Conservation (phyloP, 2,888 invertebrate species). For the Aspidiotus destructor region DNA sequence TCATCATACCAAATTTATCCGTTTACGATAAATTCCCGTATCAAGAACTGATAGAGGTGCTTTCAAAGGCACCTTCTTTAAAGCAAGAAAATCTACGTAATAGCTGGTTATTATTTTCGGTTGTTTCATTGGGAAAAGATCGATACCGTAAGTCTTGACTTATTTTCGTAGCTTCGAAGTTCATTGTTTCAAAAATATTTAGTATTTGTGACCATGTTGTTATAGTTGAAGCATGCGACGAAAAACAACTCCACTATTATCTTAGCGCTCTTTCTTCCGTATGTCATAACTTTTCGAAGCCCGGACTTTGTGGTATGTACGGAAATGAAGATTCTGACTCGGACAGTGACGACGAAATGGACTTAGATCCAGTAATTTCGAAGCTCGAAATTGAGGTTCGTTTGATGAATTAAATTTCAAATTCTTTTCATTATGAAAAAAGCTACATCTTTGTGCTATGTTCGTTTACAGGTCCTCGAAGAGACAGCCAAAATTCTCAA, state of each 20-base stretch:
- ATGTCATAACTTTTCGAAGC: slow-evolving; percentile 24
- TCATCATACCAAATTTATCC: slow-evolving; percentile 59
- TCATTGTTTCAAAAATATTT: neutral
- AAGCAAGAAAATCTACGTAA: slow-evolving; percentile 14
- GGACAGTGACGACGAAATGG: slow-evolving; percentile 18
- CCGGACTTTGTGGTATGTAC: slow-evolving; percentile 5
- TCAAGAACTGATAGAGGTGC: slow-evolving; percentile 6
- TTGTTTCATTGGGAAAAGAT: slow-evolving; percentile 17
- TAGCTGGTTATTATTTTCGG: slow-evolving; percentile 26
- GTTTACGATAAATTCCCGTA: slow-evolving; percentile 45
- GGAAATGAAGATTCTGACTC: slow-evolving; percentile 12
- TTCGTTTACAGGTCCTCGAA: slow-evolving; percentile 16
- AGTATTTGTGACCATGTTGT: neutral
- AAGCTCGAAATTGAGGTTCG: slow-evolving; percentile 18
- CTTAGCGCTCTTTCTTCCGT: slow-evolving; percentile 14
- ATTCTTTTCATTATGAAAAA: neutral
- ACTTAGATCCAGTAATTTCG: slow-evolving; percentile 13
- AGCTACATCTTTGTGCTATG: neutral
- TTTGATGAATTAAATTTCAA: neutral
- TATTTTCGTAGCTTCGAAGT: neutral
- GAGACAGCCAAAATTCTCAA: slow-evolving; percentile 15
- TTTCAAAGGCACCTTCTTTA: neutral
- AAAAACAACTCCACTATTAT: slow-evolving; percentile 20
- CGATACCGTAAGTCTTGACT: slow-evolving; percentile 21
- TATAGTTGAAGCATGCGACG: slow-evolving; percentile 16